These are phyloP conservation scores for Plectrocnemia conspersa DNA, from an alignment of 1,140 invertebrate species.

Conservation along the genomic window DNA sequence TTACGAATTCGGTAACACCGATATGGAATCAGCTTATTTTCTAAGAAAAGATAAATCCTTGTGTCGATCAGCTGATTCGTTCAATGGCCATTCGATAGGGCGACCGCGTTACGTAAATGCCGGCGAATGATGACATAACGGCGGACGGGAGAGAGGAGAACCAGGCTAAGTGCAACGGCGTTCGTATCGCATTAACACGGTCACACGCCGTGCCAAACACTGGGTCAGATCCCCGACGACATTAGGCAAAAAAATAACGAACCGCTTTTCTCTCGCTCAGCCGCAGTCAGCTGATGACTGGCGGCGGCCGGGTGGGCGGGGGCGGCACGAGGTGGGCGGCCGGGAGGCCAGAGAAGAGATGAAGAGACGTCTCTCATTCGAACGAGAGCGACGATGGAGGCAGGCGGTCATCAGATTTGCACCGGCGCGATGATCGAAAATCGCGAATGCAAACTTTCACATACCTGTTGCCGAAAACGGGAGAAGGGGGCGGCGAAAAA, in stretches of 20 bases:
- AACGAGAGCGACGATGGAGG: background rate
- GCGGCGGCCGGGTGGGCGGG: background rate
- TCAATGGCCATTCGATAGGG: too few relatives aligned
- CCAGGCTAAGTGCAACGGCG: slow-evolving; percentile 6
- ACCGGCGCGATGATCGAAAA: background rate
- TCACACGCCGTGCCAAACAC: background rate
- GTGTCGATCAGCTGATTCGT: too few relatives aligned
- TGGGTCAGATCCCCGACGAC: background rate
- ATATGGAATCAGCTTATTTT: too few relatives aligned
- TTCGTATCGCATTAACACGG: background rate
- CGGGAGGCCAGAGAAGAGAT: too few relatives aligned
- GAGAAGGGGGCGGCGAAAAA: too few relatives aligned
- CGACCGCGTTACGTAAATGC: too few relatives aligned
- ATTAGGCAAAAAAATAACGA: background rate
- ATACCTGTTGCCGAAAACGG: too few relatives aligned
- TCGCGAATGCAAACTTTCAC: too few relatives aligned
- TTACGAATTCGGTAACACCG: too few relatives aligned
- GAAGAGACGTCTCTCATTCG: too few relatives aligned
- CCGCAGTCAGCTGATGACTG: background rate
- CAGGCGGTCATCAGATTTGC: background rate
- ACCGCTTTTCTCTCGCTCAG: slow-evolving; percentile 1
- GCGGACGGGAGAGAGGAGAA: slow-evolving; percentile 1
- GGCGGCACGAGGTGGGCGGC: background rate
- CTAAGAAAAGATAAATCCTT: too few relatives aligned
- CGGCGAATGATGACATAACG: too few relatives aligned